Conservation (phyloP, 92 coral and sea anemone genomes). For the Siderastrea radians region DNA sequence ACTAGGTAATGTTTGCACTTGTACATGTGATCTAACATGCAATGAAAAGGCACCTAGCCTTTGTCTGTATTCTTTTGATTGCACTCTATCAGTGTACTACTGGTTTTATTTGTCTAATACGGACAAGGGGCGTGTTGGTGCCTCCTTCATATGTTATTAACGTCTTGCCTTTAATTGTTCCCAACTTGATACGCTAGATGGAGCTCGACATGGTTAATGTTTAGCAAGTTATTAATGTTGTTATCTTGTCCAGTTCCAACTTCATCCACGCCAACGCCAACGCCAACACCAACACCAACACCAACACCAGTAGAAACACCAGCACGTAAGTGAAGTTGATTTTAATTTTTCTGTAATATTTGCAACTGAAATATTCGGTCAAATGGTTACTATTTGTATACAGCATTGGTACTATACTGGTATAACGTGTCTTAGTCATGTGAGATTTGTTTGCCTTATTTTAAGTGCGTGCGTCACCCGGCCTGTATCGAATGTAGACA, state of each 20-base stretch:
- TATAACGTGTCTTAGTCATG: too few species aligned
- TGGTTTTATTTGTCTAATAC: too few species aligned
- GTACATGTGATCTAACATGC: constrained; percentile 17
- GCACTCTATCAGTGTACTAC: constrained; percentile 3
- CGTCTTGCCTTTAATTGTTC: too few species aligned
- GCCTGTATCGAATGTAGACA: too few species aligned
- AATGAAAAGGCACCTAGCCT: not conserved
- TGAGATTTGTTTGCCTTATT: too few species aligned
- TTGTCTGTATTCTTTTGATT: not conserved
- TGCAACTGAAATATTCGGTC: too few species aligned
- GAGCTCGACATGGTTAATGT: not conserved
- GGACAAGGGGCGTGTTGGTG: too few species aligned
- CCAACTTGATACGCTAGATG: not conserved
- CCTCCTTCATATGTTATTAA: constrained; percentile 3
- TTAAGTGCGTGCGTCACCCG: too few species aligned
- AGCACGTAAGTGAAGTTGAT: not conserved
- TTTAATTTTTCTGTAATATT: not conserved
- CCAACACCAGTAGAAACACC: not conserved
- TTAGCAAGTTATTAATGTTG: not conserved
- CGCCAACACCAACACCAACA: not conserved
- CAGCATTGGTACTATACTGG: too few species aligned
- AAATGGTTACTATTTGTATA: too few species aligned
- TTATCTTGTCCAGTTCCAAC: not conserved
- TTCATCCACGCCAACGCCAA: not conserved
- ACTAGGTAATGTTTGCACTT: constrained; percentile 18